Evolutionary conservation across 1,140 invertebrate genomes (phyloP).

Genomic region (Leptonema lineaticorne): DNA sequence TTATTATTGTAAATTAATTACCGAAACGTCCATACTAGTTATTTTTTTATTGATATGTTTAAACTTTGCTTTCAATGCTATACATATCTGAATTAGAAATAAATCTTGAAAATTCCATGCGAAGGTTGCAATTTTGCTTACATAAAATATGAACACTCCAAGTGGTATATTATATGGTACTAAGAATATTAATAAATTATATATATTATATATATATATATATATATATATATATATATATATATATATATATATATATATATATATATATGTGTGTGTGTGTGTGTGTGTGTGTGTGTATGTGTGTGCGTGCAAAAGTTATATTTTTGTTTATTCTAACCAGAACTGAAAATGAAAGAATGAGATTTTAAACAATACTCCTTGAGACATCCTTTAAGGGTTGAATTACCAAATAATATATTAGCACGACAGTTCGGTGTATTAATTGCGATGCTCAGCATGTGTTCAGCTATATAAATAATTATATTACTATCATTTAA

Average conservation of each 20-base stretch:
- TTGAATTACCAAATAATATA: constrained; percentile 41
- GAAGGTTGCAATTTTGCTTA: constrained; percentile 63
- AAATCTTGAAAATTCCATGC: constrained; percentile 68
- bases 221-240: background rate
- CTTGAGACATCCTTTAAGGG: constrained; percentile 45
- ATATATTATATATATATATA: background rate
- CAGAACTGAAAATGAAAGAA: constrained; percentile 44
- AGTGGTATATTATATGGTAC: constrained; percentile 30
- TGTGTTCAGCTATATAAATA: constrained; percentile 46
- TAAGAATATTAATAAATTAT: constrained; percentile 16
- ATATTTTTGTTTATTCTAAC: no score
- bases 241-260: background rate
- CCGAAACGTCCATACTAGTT: constrained; percentile 29
- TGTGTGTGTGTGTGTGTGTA: no score
- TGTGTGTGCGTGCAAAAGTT: no score
- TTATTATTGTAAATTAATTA: no score
- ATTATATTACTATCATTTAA: background rate
- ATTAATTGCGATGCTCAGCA: constrained; percentile 44
- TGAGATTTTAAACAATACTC: constrained; percentile 45
- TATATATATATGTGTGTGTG: no score
- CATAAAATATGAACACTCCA: constrained; percentile 47
- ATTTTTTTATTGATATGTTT: constrained; percentile 56
- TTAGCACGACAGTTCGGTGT: constrained; percentile 44
- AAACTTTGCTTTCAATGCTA: constrained; percentile 60
- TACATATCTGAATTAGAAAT: constrained; percentile 63